Base-by-base conservation (phyloP, 2,113 vertebrate species). In the Puma concolor region DNA sequence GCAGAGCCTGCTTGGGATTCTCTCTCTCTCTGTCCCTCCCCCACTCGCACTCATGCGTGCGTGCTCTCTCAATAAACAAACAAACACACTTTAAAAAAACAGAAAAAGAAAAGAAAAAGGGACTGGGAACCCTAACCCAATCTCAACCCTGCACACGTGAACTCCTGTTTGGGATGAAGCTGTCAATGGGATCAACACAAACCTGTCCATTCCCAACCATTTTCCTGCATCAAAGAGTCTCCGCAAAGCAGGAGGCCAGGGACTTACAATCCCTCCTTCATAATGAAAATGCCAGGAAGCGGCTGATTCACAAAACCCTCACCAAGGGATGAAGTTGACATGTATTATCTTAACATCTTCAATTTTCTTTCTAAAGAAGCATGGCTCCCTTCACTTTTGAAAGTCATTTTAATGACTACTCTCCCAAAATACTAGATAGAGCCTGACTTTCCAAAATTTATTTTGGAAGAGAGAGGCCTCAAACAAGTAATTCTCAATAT, bases 331-430 rank as follows among this genome's bases (percentile, higher is more conserved):
- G 52, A 79, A 38, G 33, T 54, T 67, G 1, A 69, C 2, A 4
- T 1, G 15, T 72, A 63, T 72, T 21, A 60, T 31, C 80, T 93
- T 69, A 25, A 25, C 21, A 27, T 84, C 4, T 94, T 97, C 41
- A 9, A 4, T 80, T 97, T 95, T 79, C 38, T 8, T 64, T 92
- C 81, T 54, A 74, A 97, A 97, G 85, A 38, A 95, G 57, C 13
- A 13, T 10, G 95, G 54, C 23, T 95, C 52, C 23, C 69, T 97
- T 98, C 27, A 80, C 52, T 77, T 96, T 44, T 69, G 33, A 83
- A 97, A 91, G 31, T 72, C 79, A 96, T 94, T 86, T 52, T 85
- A 93, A 97, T 94, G 84, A 91, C 72, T 85, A 94, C 74, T 77
- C 48, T 89, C 48, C 52, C 44, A 25, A 95, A 94, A 57, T 60